Percentiles rank a stretch among this genome's conserved stretches.
phyloP scores from a whole-genome alignment of 2,797 vertebrate genomes.

The Denticeps clupeoides region DNA sequence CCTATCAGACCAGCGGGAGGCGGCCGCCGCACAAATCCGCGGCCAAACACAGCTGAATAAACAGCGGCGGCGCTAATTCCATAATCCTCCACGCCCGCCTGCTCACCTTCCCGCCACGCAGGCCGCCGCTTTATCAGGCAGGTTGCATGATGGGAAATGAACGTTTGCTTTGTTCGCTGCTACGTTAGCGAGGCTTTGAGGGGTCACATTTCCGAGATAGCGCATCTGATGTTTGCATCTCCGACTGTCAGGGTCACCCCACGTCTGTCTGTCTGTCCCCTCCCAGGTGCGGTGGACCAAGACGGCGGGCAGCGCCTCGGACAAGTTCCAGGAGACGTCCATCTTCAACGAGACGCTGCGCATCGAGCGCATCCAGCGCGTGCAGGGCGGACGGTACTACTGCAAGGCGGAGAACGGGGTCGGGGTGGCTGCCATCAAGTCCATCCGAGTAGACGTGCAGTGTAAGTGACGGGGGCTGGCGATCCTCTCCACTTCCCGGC shows the following conservation, averaged over 20 bases:
- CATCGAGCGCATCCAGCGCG: constrained; percentile 82
- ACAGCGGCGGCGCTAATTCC: constrained; percentile 59
- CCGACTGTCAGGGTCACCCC: too few relatives aligned
- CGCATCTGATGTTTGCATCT: constrained; percentile 27
- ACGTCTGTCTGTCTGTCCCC: not conserved
- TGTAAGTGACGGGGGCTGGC: constrained; percentile 75
- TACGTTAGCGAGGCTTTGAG: too few relatives aligned
- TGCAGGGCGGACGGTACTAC: constrained; percentile 97
- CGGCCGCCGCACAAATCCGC: constrained; percentile 60
- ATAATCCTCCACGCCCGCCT: constrained; percentile 59
- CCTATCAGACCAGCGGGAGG: constrained; percentile 59
- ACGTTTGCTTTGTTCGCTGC: too few relatives aligned
- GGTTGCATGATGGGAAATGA: constrained; percentile 41
- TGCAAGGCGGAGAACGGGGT: constrained; percentile 99
- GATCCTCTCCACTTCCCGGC: constrained; percentile 49
- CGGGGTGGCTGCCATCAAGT: constrained; percentile 98
- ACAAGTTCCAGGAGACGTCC: constrained; percentile 96
- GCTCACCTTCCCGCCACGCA: constrained; percentile 36
- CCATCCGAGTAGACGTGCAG: constrained; percentile 99
- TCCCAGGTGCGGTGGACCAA: constrained; percentile 93
- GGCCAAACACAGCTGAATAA: constrained; percentile 70
- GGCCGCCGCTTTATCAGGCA: constrained; percentile 37
- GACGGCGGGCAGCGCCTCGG: constrained; percentile 88
- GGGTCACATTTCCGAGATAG: too few relatives aligned
- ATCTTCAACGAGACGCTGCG: constrained; percentile 94